A percentile compares a stretch with the other conserved stretches of the same genome.
These are phyloP conservation scores for Fukomys damarensis DNA, from an alignment of 2,113 vertebrate species.

Conservation along the genomic window DNA sequence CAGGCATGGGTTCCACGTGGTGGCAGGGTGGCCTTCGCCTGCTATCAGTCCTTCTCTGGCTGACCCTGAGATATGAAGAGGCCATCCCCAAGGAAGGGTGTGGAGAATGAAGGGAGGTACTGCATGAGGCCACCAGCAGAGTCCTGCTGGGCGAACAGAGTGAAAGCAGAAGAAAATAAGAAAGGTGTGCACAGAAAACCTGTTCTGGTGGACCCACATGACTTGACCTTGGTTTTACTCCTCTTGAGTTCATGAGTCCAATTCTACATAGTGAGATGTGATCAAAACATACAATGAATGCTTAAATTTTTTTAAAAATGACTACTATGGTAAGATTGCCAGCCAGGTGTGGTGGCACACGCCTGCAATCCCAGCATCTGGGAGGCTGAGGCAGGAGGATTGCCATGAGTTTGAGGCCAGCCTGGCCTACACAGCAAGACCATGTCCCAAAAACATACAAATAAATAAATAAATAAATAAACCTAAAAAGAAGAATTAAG, in stretches of 20 bases:
- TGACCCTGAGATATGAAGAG: background rate
- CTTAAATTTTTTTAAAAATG: background rate
- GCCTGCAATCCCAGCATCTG: background rate
- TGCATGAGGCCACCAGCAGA: background rate
- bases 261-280: background rate
- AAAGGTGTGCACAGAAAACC: background rate
- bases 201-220: background rate
- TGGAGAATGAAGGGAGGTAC: background rate
- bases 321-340: background rate
- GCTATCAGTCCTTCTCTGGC: background rate
- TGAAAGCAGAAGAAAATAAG: background rate
- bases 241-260: background rate
- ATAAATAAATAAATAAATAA: too few species aligned
- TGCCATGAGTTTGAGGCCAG: background rate
- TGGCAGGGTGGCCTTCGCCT: fast-evolving
- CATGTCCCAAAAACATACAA: background rate
- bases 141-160: background rate
- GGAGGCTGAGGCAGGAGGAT: background rate
- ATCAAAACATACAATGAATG: background rate
- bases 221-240: background rate
- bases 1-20: background rate
- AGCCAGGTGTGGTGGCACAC: background rate
- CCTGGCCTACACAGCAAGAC: background rate
- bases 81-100: background rate
- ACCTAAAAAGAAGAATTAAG: background rate